Conservation (phyloP, 1,140 invertebrate species). For the Leptopilina boulardi region DNA sequence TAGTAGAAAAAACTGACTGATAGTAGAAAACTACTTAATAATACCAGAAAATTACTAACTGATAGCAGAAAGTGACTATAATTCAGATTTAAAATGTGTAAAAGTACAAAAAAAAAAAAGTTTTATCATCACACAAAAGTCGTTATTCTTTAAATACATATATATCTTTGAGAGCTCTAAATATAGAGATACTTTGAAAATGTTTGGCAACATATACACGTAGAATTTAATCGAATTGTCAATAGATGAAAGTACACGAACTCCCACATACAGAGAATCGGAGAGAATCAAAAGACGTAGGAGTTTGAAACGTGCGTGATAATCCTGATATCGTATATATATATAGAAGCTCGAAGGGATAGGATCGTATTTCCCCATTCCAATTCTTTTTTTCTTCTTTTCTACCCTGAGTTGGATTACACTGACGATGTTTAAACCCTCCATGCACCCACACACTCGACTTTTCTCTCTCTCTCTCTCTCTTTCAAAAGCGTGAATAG, state of each 20-base stretch:
- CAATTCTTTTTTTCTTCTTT: neutral
- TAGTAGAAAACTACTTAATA: no score
- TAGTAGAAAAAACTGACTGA: no score
- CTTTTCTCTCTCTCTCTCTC: no score
- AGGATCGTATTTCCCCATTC: constrained; percentile 11
- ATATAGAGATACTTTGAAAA: neutral
- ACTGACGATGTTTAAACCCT: constrained; percentile 23
- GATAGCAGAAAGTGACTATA: no score
- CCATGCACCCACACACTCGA: neutral
- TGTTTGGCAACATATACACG: neutral
- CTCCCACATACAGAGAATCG: neutral
- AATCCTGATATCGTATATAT: constrained; percentile 29
- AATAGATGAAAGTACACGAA: neutral
- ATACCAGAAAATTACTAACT: no score
- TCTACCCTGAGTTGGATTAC: constrained; percentile 14
- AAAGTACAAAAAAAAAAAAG: no score
- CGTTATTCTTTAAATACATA: no score
- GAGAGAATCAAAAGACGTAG: constrained; percentile 13
- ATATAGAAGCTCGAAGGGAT: constrained; percentile 20
- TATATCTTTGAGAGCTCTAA: no score
- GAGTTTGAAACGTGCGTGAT: constrained; percentile 29
- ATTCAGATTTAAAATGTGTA: no score
- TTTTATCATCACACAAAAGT: no score
- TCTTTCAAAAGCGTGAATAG: neutral
- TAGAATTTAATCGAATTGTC: constrained; percentile 26